Conservation (phyloP, 2,888 invertebrate genomes). For the Hedychridium roseum region DNA sequence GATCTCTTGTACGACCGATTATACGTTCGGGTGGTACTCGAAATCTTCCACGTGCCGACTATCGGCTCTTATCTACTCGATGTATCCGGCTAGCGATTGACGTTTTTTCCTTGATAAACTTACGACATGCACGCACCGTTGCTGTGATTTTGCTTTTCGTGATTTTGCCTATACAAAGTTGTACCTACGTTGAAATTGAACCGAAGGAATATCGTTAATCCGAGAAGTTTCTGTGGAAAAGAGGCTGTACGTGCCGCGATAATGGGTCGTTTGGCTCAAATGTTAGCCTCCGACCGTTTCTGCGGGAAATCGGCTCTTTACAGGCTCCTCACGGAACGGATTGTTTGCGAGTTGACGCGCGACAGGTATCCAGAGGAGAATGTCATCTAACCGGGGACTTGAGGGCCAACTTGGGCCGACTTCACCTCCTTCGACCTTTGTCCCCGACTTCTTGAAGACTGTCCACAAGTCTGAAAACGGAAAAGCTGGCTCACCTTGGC, state of each 20-base stretch:
- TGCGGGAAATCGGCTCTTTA: background rate
- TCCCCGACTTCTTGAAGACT: slow-evolving; percentile 30
- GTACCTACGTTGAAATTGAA: too few species aligned
- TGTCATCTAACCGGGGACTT: too few species aligned
- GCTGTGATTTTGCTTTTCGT: slow-evolving; percentile 2
- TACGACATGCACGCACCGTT: background rate
- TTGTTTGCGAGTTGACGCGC: slow-evolving; percentile 37
- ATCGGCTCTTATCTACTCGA: slow-evolving; percentile 25
- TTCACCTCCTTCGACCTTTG: slow-evolving; percentile 22
- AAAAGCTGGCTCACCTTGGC: too few species aligned
- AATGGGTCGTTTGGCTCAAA: slow-evolving; percentile 51
- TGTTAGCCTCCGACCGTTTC: slow-evolving; percentile 5
- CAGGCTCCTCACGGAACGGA: slow-evolving; percentile 27
- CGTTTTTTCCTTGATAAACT: slow-evolving; percentile 8
- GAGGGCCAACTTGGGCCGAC: background rate
- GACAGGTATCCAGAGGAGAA: slow-evolving; percentile 32
- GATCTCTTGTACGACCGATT: slow-evolving; percentile 20
- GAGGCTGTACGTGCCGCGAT: slow-evolving; percentile 49
- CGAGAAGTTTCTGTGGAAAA: slow-evolving; percentile 18
- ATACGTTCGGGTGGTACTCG: slow-evolving; percentile 15
- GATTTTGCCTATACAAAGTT: too few species aligned
- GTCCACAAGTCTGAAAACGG: too few species aligned
- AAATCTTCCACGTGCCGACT: slow-evolving; percentile 33
- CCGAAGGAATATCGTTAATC: too few species aligned
- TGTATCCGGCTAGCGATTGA: slow-evolving; percentile 14